Evolutionary conservation across 2,888 invertebrate species (phyloP), one percentile per base, ranked within the genome.

Genomic region (Diaprepes abbreviatus): DNA sequence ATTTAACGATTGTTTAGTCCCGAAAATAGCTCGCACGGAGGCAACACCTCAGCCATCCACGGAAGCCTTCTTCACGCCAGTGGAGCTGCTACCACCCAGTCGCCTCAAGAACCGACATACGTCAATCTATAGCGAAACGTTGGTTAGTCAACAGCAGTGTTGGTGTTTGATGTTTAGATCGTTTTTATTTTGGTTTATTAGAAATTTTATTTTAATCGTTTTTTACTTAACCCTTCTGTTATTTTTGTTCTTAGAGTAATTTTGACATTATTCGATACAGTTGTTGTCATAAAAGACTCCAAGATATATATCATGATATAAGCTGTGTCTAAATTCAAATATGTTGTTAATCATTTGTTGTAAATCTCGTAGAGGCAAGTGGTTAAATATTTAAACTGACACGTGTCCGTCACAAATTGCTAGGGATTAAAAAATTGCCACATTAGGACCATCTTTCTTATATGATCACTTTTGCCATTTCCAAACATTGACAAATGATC

Each of bases 81-180:
- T 86, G 86, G 88, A 86, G 83, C 84, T 73, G 83, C 85, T 74
- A 87, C 89, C 78, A 87, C 89, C 77, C 88, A 89, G 83, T 89
- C 90, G 78, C 91, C 92, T 73, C 94, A 94, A 87, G 94, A 94
- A 87, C 95, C 95, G 79, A 95, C 95, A 80, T 95, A 95, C 89
- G 95, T 95, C 86, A 95, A 95, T 91, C 94, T 95, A 89, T 93
- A 93, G 92, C 90, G 76, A 74, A 76, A 69, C 67, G 79, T 78
- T 80, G 83, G 84, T 84, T 83, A 83, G 84, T 84, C 83, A 80
- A 82, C 84, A 83, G 83, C 84, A 84, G 84, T 84, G 84, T 83
- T 80, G 79, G 79, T 81, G 80, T 80, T 79, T 74, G 62, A 73
- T 76, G 74, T 75, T 79, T 77, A 73, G 70, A 71, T 71, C n/a